phyloP scores from a whole-genome alignment of 2,797 vertebrate species.

The Vultur gryphus region DNA sequence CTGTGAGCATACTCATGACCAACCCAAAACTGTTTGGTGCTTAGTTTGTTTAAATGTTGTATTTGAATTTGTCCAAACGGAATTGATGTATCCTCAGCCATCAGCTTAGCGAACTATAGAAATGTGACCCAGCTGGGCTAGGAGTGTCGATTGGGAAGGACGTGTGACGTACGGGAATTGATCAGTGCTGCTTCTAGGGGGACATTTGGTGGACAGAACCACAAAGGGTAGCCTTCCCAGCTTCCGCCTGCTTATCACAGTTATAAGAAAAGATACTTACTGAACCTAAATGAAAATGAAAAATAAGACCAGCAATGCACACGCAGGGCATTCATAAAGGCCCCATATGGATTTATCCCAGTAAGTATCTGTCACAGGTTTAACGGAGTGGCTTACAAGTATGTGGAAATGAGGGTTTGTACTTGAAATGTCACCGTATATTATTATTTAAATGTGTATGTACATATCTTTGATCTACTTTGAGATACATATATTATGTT shows the following conservation, averaged over 20 bases:
- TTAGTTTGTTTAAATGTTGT: constrained; percentile 6
- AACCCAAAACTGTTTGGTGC: background rate
- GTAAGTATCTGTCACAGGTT: background rate
- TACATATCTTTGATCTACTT: background rate
- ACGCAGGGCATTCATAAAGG: background rate
- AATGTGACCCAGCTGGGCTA: background rate
- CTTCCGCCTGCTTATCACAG: background rate
- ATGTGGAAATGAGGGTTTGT: background rate
- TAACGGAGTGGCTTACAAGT: background rate
- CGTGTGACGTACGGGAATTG: accelerated
- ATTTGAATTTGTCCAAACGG: background rate
- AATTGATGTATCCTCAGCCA: background rate
- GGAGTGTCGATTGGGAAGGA: background rate
- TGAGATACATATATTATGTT: background rate
- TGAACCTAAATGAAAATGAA: background rate
- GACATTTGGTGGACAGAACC: background rate
- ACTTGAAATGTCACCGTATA: background rate
- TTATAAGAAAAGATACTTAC: background rate
- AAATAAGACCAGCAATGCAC: background rate
- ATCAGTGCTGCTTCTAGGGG: background rate
- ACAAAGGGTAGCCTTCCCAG: background rate
- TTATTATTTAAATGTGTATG: background rate
- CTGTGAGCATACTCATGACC: background rate
- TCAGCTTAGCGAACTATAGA: background rate
- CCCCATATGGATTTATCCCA: background rate